Evolutionary conservation across 2,888 invertebrate species (phyloP).

Genomic region (Netelia fuscicornis): DNA sequence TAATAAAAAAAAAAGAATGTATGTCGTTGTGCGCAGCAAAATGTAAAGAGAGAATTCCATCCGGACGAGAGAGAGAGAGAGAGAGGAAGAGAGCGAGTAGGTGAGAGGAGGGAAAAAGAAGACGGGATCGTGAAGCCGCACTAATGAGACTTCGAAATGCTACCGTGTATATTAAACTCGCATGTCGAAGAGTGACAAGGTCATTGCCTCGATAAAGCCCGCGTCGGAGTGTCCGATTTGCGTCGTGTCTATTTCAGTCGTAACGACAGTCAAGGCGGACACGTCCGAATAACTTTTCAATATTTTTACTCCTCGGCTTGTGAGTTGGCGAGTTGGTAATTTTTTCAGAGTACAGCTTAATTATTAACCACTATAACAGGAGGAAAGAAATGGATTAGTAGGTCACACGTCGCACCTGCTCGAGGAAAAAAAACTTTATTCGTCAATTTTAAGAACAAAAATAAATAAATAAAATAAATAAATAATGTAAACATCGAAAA

Average conservation of each 20-base stretch:
- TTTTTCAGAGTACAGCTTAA: not conserved
- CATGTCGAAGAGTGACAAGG: conserved; percentile 18
- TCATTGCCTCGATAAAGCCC: conserved; percentile 42
- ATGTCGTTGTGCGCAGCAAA: conserved; percentile 1
- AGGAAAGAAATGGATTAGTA: conserved; percentile 16
- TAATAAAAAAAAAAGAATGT: not conserved
- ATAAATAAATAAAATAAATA: not conserved
- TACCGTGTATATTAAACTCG: conserved; percentile 12
- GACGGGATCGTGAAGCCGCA: conserved; percentile 16
- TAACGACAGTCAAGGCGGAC: conserved; percentile 1
- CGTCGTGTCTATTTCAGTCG: conserved; percentile 24
- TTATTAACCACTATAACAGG: not conserved
- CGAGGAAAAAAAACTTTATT: not conserved
- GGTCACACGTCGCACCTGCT: not conserved
- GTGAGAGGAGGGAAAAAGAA: not conserved
- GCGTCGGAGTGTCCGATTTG: conserved; percentile 32
- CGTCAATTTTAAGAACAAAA: not conserved
- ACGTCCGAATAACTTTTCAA: conserved; percentile 9
- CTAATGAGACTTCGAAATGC: conserved; percentile 39
- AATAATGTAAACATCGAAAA: not conserved
- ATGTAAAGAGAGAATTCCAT: not conserved
- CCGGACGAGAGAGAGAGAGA: not conserved
- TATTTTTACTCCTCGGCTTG: conserved; percentile 37
- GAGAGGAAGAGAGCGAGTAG: not conserved
- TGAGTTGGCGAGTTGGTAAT: conserved; percentile 24